Percentiles rank a stretch among this genome's conserved stretches.
phyloP scores from a whole-genome alignment of 2,113 vertebrate species.

The Lontra canadensis region DNA sequence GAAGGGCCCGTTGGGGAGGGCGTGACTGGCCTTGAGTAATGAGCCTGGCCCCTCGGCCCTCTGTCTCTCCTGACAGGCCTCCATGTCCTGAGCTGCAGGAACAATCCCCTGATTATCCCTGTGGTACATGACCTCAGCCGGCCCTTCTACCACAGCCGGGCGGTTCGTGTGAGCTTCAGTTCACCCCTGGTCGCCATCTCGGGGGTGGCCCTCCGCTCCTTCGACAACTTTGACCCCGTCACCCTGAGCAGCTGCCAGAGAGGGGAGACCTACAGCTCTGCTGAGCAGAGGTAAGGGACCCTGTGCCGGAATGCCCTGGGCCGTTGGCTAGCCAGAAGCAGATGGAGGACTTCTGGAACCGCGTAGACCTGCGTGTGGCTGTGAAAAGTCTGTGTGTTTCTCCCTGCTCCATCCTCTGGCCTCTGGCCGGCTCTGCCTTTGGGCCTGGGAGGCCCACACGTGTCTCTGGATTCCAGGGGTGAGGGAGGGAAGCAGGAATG shows the following conservation, averaged over 20 bases:
- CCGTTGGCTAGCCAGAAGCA: conserved; percentile 11
- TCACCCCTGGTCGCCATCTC: conserved; percentile 96
- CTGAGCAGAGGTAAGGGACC: conserved; percentile 94
- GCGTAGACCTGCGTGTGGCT: conserved; percentile 62
- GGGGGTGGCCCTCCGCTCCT: conserved; percentile 97
- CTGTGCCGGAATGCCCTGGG: not conserved
- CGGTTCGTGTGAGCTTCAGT: conserved; percentile 94
- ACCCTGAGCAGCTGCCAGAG: conserved; percentile 98
- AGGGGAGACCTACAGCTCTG: conserved; percentile 98
- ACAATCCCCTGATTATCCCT: conserved; percentile 98
- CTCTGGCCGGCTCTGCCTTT: not conserved
- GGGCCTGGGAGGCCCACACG: not conserved
- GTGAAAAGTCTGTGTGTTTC: conserved; percentile 53
- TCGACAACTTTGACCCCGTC: conserved; percentile 99
- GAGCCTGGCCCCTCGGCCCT: conserved; percentile 79
- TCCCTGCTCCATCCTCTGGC: not conserved
- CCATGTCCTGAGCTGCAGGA: conserved; percentile 97
- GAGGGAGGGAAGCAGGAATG: not conserved
- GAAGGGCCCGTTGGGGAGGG: conserved; percentile 78
- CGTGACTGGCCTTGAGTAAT: conserved; percentile 83
- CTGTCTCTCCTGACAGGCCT: conserved; percentile 89
- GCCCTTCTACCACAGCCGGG: conserved; percentile 97
- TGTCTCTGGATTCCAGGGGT: not conserved
- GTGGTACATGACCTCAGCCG: conserved; percentile 98
- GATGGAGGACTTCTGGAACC: conserved; percentile 58